A percentile compares a stretch with the other conserved stretches of the same genome.
These are phyloP conservation scores for Columba guinea DNA, from an alignment of 2,797 vertebrate genomes.

Conservation along the genomic window DNA sequence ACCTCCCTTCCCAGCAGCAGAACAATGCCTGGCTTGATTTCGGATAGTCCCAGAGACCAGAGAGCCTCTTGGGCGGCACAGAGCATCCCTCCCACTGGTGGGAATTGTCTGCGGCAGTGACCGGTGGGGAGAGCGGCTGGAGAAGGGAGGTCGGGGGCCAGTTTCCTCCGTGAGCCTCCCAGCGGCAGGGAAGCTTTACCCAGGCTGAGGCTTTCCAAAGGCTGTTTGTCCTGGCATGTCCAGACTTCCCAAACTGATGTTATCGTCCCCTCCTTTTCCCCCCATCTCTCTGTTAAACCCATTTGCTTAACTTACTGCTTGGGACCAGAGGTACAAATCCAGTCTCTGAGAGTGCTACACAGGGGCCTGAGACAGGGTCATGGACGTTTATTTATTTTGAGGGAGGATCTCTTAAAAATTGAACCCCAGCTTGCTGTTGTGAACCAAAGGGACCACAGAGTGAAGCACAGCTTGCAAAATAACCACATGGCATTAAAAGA, in stretches of 20 bases:
- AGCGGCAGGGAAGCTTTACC: neutral
- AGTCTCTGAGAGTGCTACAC: neutral
- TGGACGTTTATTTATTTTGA: neutral
- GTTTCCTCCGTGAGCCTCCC: neutral
- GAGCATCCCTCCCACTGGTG: neutral
- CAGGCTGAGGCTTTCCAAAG: neutral
- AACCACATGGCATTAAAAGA: neutral
- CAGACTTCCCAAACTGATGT: neutral
- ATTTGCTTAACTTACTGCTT: neutral
- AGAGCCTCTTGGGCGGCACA: neutral
- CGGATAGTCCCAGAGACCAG: neutral
- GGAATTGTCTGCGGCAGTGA: neutral
- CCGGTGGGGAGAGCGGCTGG: fast-evolving
- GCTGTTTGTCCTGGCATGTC: neutral
- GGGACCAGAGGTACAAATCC: neutral
- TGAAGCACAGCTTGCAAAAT: neutral
- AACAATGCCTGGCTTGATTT: neutral
- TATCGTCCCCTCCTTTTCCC: neutral
- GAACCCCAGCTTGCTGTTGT: neutral
- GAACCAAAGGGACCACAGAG: neutral
- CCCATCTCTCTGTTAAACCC: neutral
- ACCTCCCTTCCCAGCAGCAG: neutral
- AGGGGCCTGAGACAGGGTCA: neutral
- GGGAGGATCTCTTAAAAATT: neutral
- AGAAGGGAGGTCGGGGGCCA: fast-evolving